Conservation (phyloP, 2,797 vertebrate genomes). For the Coranthus polyacanthus region DNA sequence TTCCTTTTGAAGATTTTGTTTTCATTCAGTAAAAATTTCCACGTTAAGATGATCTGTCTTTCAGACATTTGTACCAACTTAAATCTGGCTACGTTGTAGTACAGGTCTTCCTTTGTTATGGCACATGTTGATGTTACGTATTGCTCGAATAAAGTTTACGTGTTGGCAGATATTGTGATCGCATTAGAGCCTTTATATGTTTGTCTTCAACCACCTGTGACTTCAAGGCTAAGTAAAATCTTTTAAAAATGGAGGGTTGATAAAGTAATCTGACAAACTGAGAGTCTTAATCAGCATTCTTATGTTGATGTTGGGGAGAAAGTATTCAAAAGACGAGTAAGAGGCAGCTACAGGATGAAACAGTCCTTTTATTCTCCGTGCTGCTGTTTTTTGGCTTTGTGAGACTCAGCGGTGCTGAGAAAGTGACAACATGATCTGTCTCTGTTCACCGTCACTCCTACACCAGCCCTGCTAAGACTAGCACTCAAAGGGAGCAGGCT, state of each 20-base stretch:
- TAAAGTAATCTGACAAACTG: too few relatives aligned
- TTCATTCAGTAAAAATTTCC: too few relatives aligned
- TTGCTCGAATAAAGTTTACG: too few relatives aligned
- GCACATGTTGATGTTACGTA: not conserved
- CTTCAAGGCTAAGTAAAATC: slow-evolving; percentile 24
- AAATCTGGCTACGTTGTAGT: not conserved
- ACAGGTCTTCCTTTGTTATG: slow-evolving; percentile 5
- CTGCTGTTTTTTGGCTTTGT: slow-evolving; percentile 67
- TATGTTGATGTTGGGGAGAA: slow-evolving; percentile 23
- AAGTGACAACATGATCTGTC: slow-evolving; percentile 81
- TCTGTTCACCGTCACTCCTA: slow-evolving; percentile 80
- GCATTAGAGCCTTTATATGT: slow-evolving; percentile 14
- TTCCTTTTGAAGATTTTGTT: too few relatives aligned
- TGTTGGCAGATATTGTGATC: slow-evolving; percentile 11
- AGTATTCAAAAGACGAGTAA: slow-evolving; percentile 23
- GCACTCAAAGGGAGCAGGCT: slow-evolving; percentile 79
- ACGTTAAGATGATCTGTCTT: not conserved
- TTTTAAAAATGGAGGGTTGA: slow-evolving; percentile 14
- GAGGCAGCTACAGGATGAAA: slow-evolving; percentile 23
- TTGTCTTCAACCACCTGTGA: slow-evolving; percentile 14
- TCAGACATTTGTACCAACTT: not conserved
- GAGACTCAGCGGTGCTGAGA: slow-evolving; percentile 67
- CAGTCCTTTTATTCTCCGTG: slow-evolving; percentile 47
- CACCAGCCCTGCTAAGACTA: slow-evolving; percentile 72
- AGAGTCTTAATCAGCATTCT: slow-evolving; percentile 1